These are phyloP conservation scores for Dascillus cervinus DNA, from an alignment of 2,888 invertebrate species.

Conservation along the genomic window DNA sequence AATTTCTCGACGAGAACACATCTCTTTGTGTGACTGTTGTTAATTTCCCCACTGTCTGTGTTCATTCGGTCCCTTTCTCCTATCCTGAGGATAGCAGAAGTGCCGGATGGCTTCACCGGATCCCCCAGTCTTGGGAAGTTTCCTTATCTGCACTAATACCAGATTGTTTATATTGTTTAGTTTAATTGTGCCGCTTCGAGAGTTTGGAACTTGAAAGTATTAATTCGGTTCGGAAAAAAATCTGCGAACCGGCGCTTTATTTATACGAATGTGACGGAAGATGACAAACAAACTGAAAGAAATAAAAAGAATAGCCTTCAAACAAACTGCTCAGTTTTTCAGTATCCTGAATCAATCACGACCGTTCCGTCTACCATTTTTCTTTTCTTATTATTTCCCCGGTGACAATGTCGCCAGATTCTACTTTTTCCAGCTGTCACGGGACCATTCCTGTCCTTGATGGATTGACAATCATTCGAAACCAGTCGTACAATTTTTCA, in stretches of 20 bases:
- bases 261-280: too few relatives aligned
- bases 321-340: slow-evolving; percentile 20
- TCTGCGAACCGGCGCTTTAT: too few relatives aligned
- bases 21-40: slow-evolving; percentile 1
- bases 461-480: slow-evolving; percentile 35
- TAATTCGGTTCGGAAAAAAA: too few relatives aligned
- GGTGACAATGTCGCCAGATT: slow-evolving; percentile 36
- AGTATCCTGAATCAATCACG: slow-evolving; percentile 36
- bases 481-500: slow-evolving; percentile 29
- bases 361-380: slow-evolving; percentile 34
- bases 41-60: background rate
- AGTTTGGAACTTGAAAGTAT: slow-evolving; percentile 7
- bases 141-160: slow-evolving; percentile 20
- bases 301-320: slow-evolving; percentile 10
- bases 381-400: slow-evolving; percentile 38
- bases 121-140: slow-evolving; percentile 15
- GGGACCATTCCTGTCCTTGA: slow-evolving; percentile 31
- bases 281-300: background rate
- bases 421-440: slow-evolving; percentile 33
- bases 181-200: slow-evolving; percentile 11
- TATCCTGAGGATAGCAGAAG: slow-evolving; percentile 3
- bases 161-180: slow-evolving; percentile 22
- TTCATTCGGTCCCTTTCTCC: too few relatives aligned
- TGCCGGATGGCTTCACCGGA: slow-evolving; percentile 9
- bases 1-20: too few relatives aligned